Percentiles rank a stretch among this genome's conserved stretches.
Evolutionary conservation across 2,888 invertebrate genomes (phyloP).

Genomic region (Cremastinae sp.): DNA sequence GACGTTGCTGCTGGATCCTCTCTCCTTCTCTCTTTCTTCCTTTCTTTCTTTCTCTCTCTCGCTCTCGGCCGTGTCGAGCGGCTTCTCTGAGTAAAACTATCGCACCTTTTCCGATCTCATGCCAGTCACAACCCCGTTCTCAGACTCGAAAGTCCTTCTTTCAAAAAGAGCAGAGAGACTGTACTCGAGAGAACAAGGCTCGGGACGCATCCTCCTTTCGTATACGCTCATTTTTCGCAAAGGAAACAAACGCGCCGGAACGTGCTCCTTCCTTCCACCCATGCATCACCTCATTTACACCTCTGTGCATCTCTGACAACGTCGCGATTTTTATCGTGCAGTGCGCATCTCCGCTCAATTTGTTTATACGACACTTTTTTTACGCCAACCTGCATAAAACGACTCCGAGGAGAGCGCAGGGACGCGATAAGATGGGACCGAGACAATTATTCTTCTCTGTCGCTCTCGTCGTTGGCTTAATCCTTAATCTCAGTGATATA

Average conservation of each 20-base stretch:
- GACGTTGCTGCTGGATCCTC: conserved; percentile 50
- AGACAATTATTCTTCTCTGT: conserved; percentile 67
- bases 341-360: background rate
- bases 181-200: conserved; percentile 3
- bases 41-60: conserved; percentile 12
- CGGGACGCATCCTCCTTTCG: conserved; percentile 26
- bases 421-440: conserved; percentile 66
- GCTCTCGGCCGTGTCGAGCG: background rate
- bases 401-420: conserved; percentile 64
- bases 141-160: conserved; percentile 69
- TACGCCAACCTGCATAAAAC: conserved; percentile 54
- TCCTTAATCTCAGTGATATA: conserved; percentile 62
- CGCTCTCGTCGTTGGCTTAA: conserved; percentile 67
- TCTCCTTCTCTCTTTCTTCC: conserved; percentile 44
- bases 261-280: no score
- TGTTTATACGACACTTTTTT: no score
- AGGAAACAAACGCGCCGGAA: conserved; percentile 2
- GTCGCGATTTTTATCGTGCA: background rate
- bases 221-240: conserved; percentile 9
- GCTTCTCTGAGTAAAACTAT: conserved; percentile 76
- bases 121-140: conserved; percentile 77
- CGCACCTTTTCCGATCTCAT: conserved; percentile 77
- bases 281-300: conserved; percentile 14
- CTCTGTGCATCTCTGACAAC: background rate
- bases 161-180: no score